Conservation (phyloP, 2,888 invertebrate genomes). For the Heliconius charithonia region DNA sequence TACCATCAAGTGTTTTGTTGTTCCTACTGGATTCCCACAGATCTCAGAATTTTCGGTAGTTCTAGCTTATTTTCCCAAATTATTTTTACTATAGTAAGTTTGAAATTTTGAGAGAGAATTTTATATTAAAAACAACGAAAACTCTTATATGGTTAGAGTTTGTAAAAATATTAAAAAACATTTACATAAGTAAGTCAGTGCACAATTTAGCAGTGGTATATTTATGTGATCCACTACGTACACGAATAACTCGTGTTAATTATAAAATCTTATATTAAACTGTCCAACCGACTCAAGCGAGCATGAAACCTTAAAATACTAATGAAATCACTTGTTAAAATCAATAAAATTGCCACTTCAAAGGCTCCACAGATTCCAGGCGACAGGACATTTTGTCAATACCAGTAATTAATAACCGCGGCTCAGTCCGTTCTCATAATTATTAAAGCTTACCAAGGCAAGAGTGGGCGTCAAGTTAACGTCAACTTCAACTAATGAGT, state of each 20-base stretch:
- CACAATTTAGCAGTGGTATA: background rate
- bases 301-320: constrained; percentile 48
- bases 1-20: too few species aligned
- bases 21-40: too few species aligned
- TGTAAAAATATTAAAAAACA: background rate
- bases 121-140: too few species aligned
- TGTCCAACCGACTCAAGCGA: constrained; percentile 34
- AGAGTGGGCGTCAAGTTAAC: constrained; percentile 77
- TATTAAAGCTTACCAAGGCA: constrained; percentile 75
- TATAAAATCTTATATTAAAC: constrained; percentile 25
- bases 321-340: constrained; percentile 53
- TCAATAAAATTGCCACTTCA: constrained; percentile 62
- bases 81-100: too few species aligned
- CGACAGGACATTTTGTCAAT: constrained; percentile 73
- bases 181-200: too few species aligned
- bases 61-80: too few species aligned
- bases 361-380: constrained; percentile 57
- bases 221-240: background rate
- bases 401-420: constrained; percentile 75
- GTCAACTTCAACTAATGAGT: constrained; percentile 80
- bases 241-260: constrained; percentile 12
- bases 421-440: constrained; percentile 71
- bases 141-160: background rate
- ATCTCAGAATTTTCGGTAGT: too few species aligned
- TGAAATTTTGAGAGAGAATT: too few species aligned